A percentile compares a stretch with the other conserved stretches of the same genome.
These are phyloP conservation scores for Ormyrus pomaceus DNA, from an alignment of 2,888 invertebrate species.

Conservation along the genomic window DNA sequence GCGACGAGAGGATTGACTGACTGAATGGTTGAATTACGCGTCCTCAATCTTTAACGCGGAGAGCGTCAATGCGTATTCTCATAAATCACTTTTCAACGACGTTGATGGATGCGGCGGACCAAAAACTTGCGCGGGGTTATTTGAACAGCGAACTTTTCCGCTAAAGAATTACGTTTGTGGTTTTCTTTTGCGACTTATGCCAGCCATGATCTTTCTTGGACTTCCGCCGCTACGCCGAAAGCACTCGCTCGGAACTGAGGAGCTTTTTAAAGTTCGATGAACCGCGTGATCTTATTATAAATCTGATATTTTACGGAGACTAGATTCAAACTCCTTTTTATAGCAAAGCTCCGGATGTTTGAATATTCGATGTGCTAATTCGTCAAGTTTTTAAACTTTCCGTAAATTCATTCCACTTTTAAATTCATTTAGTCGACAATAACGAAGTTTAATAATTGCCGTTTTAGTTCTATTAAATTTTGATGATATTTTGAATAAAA, in stretches of 20 bases:
- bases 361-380: conserved; percentile 31
- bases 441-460: neutral
- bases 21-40: conserved; percentile 42
- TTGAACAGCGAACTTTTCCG: conserved; percentile 47
- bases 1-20: conserved; percentile 29
- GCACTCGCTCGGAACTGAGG: conserved; percentile 48
- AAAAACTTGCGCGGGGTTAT: conserved; percentile 52
- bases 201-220: conserved; percentile 5
- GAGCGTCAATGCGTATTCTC: conserved; percentile 39
- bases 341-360: conserved; percentile 23
- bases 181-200: conserved; percentile 33
- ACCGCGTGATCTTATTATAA: conserved; percentile 69
- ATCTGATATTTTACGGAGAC: conserved; percentile 61
- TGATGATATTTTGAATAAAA: too few relatives aligned
- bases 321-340: conserved; percentile 49
- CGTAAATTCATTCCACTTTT: neutral
- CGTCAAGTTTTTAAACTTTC: conserved; percentile 4
- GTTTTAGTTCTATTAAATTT: too few relatives aligned
- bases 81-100: conserved; percentile 56
- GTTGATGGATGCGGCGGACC: conserved; percentile 59
- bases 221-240: neutral
- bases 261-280: conserved; percentile 67
- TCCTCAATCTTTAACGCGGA: conserved; percentile 12
- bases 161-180: conserved; percentile 44
- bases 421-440: neutral